phyloP scores from a whole-genome alignment of 2,888 invertebrate species.

The Cerastis rubricosa region DNA sequence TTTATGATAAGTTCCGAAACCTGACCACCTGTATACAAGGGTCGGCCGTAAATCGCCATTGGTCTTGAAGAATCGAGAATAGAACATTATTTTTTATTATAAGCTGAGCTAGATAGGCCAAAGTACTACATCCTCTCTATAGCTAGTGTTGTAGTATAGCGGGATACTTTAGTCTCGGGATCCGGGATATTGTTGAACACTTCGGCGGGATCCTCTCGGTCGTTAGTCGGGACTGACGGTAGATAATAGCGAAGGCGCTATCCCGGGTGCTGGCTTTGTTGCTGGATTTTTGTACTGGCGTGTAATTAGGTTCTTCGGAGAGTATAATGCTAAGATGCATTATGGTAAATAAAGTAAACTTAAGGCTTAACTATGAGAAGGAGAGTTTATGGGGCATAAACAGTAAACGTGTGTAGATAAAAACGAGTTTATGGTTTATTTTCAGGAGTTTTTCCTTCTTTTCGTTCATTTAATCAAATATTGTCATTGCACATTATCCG shows the following conservation, averaged over 20 bases:
- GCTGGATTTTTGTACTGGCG: constrained; percentile 42
- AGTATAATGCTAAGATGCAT: constrained; percentile 16
- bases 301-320: constrained; percentile 54
- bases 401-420: neutral
- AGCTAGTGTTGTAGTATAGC: constrained; percentile 31
- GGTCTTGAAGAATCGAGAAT: constrained; percentile 59
- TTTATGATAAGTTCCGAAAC: constrained; percentile 61
- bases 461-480: constrained; percentile 13
- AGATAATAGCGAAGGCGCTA: constrained; percentile 67
- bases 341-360: constrained; percentile 4
- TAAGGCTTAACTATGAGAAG: constrained; percentile 6
- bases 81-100: constrained; percentile 66
- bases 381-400: neutral
- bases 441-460: neutral
- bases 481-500: constrained; percentile 1
- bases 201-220: constrained; percentile 62
- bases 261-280: constrained; percentile 54
- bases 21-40: constrained; percentile 62
- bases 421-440: constrained; percentile 6
- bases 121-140: constrained; percentile 35
- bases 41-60: constrained; percentile 50
- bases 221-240: constrained; percentile 67
- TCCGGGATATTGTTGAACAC: constrained; percentile 66
- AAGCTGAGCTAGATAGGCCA: constrained; percentile 55
- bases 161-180: constrained; percentile 48